Evolutionary conservation across 2,113 vertebrate species (phyloP), one percentile per base, ranked within the genome.

Genomic region (Ochotona princeps): DNA sequence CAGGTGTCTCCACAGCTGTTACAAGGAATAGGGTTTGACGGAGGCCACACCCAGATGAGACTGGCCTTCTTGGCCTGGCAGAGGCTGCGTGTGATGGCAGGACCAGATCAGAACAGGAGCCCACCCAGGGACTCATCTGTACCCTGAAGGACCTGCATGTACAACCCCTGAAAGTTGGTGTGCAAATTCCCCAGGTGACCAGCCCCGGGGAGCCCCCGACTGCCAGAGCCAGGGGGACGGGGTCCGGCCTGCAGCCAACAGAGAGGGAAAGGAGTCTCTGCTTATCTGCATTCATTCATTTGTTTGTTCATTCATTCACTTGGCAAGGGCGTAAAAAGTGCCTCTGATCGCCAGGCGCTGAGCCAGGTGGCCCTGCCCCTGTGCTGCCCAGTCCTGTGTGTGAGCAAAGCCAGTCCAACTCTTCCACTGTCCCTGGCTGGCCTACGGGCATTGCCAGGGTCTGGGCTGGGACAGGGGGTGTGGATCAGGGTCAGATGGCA

Each of bases 311-410:
- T 38, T 70, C 63, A 4, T 8, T 74, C 67, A 57, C 21, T 67
- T 47, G n/a, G 1, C 9, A 17, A 54, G 21, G 18, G 2, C 0
- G 1, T 25, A 2, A 8, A 4, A 25, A 8, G 12, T 70, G 57
- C 69, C 54, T 30, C 1, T 0, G 20, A 17, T 15, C 7, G 14
- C 44, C 60, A 8, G 89, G 49, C 10, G 23, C 61, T 25, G 80
- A 63, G 47, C 79, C 54, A 57, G 54, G 54, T 7, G 54, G 54
- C 54, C 54, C 54, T 18, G 18, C 54, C 54, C 6, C 14, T 14
- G 54, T 57, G 54, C 54, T 57, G 13, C 2, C 54, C 54, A 17
- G 17, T 57, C 17, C 54, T 44, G 38, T 44, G 38, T 44, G 38
- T 44, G 38, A 44, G 38, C 38, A 44, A 44, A 44, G 38, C 6